Base-by-base conservation (phyloP, 30 jellyfish, hydroid and myxozoan genomes). In the Aurelia coerulea region DNA sequence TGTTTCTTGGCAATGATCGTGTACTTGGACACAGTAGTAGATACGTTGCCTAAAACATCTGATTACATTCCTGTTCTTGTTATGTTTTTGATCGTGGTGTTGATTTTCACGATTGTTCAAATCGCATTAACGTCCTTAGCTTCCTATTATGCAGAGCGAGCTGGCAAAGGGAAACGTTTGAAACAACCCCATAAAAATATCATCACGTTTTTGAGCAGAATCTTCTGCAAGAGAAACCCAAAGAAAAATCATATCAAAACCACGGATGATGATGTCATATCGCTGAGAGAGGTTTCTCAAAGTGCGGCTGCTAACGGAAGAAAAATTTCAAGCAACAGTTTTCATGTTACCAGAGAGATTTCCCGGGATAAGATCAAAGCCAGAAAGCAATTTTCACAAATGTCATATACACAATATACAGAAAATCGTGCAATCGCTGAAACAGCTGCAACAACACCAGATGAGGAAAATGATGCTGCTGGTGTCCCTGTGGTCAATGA, bases 71-170 rank as follows among this genome's bases (percentile, higher is more conserved):
- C 91, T 2, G 39, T 67, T 8, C 53, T 81, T 65, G 91, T 81
- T 41, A 33, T 63, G 56, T 81, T 81, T 50, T 73, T 81, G n/a
- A 37, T 68, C n/a, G 52, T 81, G 60, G 91, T 81, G 84, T 60
- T 81, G 78, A 17, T 81, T 9, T 81, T 81, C 84, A 81, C 91
- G 78, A 70, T 69, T 54, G n/a, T 52, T 19, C 91, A 81, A 56
- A 81, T 81, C 23, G 16, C 67, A 10, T 68, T 81, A 34, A 81
- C 91, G 3, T 75, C 91, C 2, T 17, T 81, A 50, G 84, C 84
- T 10, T 68, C 91, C 2, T 81, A 81, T 70, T 81, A 81, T 56
- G 91, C 91, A 5, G 91, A 81, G 32, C 50, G 83, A 33, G 91
- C 91, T n/a, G 37, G 73, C 46, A 81, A 19, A 41, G 54, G 77